Conservation (phyloP, 2,113 vertebrate genomes). For the Amazona vittata region DNA sequence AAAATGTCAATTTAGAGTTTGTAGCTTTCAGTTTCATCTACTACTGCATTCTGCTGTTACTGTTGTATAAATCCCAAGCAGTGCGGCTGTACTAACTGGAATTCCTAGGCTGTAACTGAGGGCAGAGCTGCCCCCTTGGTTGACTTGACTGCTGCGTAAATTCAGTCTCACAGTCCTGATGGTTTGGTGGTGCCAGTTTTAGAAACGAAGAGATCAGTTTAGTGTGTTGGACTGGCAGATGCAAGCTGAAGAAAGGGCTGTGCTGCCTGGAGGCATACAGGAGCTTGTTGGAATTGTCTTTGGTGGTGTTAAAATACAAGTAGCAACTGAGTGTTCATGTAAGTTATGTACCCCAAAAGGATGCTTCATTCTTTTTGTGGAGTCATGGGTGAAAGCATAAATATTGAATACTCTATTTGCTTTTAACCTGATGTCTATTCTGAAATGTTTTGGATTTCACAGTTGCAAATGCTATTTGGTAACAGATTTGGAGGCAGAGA, state of each 20-base stretch:
- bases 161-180: background rate
- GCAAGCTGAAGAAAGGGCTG: background rate
- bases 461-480: background rate
- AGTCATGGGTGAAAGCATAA: background rate
- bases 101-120: background rate
- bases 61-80: background rate
- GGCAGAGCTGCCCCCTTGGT: background rate
- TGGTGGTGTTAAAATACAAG: background rate
- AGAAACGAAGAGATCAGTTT: background rate
- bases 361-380: background rate
- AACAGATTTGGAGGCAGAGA: background rate
- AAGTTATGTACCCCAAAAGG: background rate
- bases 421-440: background rate
- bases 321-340: background rate
- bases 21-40: background rate
- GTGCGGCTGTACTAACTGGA: background rate
- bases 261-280: background rate
- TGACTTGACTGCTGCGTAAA: background rate
- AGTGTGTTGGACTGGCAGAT: background rate
- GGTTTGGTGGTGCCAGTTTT: background rate
- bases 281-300: background rate
- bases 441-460: background rate
- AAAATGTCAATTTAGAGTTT: background rate
- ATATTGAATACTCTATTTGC: background rate
- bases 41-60: background rate